These are phyloP conservation scores for Lissocephala sabroskyi DNA, from an alignment of 2,888 invertebrate genomes.

Conservation along the genomic window DNA sequence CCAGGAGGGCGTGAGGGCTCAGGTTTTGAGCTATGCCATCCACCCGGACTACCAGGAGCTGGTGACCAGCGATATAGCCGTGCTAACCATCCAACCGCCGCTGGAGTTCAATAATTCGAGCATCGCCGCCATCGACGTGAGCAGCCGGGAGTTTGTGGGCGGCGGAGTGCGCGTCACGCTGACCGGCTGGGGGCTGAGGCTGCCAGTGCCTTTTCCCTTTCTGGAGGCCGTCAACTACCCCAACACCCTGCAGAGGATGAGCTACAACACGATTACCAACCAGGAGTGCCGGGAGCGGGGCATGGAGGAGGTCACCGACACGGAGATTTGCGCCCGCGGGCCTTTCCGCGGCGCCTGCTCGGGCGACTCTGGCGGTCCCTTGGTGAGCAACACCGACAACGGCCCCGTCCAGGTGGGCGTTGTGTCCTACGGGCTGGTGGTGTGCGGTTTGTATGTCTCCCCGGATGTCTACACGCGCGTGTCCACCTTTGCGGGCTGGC, in stretches of 20 bases:
- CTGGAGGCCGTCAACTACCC: conserved; percentile 57
- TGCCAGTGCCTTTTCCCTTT: conserved; percentile 55
- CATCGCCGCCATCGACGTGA: conserved; percentile 70
- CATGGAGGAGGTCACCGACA: conserved; percentile 57
- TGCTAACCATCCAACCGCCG: conserved; percentile 54
- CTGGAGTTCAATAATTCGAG: conserved; percentile 51
- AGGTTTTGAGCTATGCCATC: conserved; percentile 46
- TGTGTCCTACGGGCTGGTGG: conserved; percentile 66
- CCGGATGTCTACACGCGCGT: conserved; percentile 71
- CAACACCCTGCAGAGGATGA: conserved; percentile 58
- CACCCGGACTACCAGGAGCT: conserved; percentile 66
- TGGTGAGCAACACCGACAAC: conserved; percentile 46
- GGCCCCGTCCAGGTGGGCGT: conserved; percentile 62
- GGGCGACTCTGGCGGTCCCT: conserved; percentile 71
- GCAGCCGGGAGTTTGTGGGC: conserved; percentile 32
- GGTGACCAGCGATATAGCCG: conserved; percentile 66
- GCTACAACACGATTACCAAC: conserved; percentile 65
- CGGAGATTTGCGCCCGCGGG: conserved; percentile 68
- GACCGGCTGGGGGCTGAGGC: conserved; percentile 69
- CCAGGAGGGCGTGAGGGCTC: conserved; percentile 40
- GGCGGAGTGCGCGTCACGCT: conserved; percentile 58
- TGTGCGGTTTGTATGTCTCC: conserved; percentile 59
- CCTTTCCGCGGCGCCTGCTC: conserved; percentile 61
- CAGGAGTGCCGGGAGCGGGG: conserved; percentile 51
- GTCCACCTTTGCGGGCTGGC: conserved; percentile 65